These are phyloP conservation scores for Ennomos quercinarius DNA, from an alignment of 2,888 invertebrate genomes.

Conservation along the genomic window DNA sequence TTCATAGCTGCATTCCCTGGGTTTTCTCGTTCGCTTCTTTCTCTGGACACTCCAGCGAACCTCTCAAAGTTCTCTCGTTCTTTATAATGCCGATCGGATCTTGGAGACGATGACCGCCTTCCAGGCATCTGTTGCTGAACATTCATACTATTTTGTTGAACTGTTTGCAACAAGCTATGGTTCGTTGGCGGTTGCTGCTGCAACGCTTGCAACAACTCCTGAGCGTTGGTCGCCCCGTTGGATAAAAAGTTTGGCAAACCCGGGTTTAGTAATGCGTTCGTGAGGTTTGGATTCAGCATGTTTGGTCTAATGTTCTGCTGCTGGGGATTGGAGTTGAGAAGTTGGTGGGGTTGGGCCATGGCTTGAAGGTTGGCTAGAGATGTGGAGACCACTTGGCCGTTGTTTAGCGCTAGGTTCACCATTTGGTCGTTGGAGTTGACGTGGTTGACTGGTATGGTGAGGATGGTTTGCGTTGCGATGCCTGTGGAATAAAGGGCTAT, in stretches of 20 bases:
- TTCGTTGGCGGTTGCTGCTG: slow-evolving; percentile 75
- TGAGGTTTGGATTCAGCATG: slow-evolving; percentile 86
- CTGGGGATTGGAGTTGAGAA: slow-evolving; percentile 86
- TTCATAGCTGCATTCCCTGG: slow-evolving; percentile 86
- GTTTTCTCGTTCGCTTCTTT: slow-evolving; percentile 82
- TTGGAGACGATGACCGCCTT: slow-evolving; percentile 78
- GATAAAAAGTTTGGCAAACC: slow-evolving; percentile 90
- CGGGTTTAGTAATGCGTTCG: slow-evolving; percentile 89
- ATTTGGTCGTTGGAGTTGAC: slow-evolving; percentile 91
- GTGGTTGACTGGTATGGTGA: slow-evolving; percentile 97
- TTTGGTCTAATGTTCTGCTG: slow-evolving; percentile 74
- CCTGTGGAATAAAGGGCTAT: slow-evolving; percentile 82
- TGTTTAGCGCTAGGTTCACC: slow-evolving; percentile 93
- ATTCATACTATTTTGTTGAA: slow-evolving; percentile 75
- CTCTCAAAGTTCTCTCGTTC: slow-evolving; percentile 80
- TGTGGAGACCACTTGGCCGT: slow-evolving; percentile 94
- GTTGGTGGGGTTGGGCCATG: slow-evolving; percentile 90
- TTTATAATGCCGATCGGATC: slow-evolving; percentile 79
- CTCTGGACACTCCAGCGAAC: slow-evolving; percentile 78
- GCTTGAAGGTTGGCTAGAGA: slow-evolving; percentile 92
- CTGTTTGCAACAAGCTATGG: slow-evolving; percentile 78
- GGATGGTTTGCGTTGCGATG: slow-evolving; percentile 97
- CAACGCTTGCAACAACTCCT: slow-evolving; percentile 90
- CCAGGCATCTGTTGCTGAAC: slow-evolving; percentile 79
- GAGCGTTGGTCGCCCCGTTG: slow-evolving; percentile 88